These are phyloP conservation scores for Allobates femoralis DNA, from an alignment of 2,797 vertebrate genomes.

Conservation along the genomic window DNA sequence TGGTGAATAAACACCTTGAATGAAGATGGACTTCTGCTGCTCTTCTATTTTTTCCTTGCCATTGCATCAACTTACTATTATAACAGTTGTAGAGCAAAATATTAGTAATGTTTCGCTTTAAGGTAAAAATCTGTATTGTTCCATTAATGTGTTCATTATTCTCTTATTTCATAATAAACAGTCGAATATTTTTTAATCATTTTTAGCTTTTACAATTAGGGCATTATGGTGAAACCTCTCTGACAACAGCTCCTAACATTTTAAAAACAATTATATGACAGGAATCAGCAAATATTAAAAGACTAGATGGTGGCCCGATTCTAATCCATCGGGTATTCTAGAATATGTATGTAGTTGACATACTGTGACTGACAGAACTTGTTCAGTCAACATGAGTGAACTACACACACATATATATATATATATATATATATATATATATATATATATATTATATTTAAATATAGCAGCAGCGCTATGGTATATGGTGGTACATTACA, in stretches of 20 bases:
- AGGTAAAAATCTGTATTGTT: not conserved
- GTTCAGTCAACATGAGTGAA: too few relatives aligned
- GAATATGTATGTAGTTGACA: too few relatives aligned
- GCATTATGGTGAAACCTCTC: slow-evolving; percentile 15
- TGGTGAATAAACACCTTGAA: too few relatives aligned
- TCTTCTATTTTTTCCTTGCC: not conserved
- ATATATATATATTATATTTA: too few relatives aligned
- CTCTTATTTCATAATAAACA: not conserved
- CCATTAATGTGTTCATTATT: not conserved
- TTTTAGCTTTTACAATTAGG: slow-evolving; percentile 18
- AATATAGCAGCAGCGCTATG: too few relatives aligned
- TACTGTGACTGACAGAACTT: too few relatives aligned
- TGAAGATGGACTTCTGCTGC: too few relatives aligned
- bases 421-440: too few relatives aligned
- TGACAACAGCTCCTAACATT: slow-evolving; percentile 27
- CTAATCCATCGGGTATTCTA: too few relatives aligned
- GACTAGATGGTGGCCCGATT: too few relatives aligned
- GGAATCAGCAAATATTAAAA: not conserved
- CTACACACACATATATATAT: too few relatives aligned
- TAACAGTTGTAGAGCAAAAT: not conserved
- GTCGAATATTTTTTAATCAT: slow-evolving; percentile 20
- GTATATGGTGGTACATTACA: too few relatives aligned
- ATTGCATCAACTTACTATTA: not conserved
- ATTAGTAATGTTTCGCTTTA: not conserved
- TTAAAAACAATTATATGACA: slow-evolving; percentile 34